These are phyloP conservation scores for Dicyrtomina minuta DNA, from an alignment of 2,888 invertebrate genomes.

Conservation along the genomic window DNA sequence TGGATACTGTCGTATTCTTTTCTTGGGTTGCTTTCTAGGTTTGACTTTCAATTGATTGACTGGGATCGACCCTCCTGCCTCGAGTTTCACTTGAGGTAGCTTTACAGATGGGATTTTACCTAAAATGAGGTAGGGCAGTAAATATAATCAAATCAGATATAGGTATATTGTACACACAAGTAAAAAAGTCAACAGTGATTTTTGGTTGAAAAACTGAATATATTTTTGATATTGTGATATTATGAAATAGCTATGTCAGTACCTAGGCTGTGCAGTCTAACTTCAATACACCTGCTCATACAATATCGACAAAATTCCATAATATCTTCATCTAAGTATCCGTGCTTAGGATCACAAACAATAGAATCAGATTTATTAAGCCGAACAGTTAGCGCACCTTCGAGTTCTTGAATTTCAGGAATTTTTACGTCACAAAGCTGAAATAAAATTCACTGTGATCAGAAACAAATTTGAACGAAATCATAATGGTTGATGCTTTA, in stretches of 20 bases:
- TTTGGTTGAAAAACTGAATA: too few species aligned
- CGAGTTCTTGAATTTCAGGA: slow-evolving; percentile 75
- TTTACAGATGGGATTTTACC: slow-evolving; percentile 42
- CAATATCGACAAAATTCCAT: slow-evolving; percentile 50
- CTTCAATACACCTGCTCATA: slow-evolving; percentile 48
- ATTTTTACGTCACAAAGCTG: slow-evolving; percentile 78
- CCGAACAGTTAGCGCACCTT: slow-evolving; percentile 65
- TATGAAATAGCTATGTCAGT: too few species aligned
- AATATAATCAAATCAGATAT: neutral
- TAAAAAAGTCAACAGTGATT: too few species aligned
- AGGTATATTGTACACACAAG: neutral
- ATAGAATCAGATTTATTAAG: slow-evolving; percentile 24
- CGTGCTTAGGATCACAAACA: slow-evolving; percentile 43
- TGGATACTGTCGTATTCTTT: slow-evolving; percentile 17
- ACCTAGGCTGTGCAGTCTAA: slow-evolving; percentile 43
- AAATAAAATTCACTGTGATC: slow-evolving; percentile 37
- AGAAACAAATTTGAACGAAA: slow-evolving; percentile 13
- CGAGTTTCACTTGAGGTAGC: slow-evolving; percentile 33
- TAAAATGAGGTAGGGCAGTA: too few species aligned
- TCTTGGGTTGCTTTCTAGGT: slow-evolving; percentile 18
- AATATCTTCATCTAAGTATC: slow-evolving; percentile 47
- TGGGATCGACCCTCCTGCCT: slow-evolving; percentile 39
- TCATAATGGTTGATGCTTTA: neutral
- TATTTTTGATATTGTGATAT: too few species aligned
- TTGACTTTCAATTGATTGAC: neutral